Evolutionary conservation across 2,113 vertebrate genomes (phyloP).

Genomic region (Triplophysa siluroides): DNA sequence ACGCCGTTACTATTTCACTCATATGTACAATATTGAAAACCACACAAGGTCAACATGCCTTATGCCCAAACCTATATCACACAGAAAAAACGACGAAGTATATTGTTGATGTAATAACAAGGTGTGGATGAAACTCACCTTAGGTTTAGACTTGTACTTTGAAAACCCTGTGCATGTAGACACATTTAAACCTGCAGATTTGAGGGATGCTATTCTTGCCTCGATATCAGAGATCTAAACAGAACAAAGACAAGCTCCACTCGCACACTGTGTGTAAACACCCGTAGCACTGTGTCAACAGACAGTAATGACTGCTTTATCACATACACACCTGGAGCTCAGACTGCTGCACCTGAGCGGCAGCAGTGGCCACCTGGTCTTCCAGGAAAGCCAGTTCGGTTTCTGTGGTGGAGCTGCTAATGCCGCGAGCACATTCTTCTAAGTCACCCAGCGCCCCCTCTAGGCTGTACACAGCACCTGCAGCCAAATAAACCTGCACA

Average conservation of each 20-base stretch:
- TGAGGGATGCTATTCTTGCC: conserved; percentile 93
- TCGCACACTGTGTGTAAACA: too few species aligned
- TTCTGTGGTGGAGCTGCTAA: conserved; percentile 83
- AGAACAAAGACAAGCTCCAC: background rate
- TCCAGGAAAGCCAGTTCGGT: conserved; percentile 87
- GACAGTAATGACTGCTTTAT: too few species aligned
- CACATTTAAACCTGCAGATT: conserved; percentile 91
- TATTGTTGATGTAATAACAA: background rate
- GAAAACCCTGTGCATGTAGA: conserved; percentile 83
- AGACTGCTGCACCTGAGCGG: conserved; percentile 92
- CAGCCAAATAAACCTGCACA: conserved; percentile 89
- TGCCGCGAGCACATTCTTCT: conserved; percentile 85
- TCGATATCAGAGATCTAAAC: conserved; percentile 94
- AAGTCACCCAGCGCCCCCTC: conserved; percentile 87
- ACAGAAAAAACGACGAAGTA: background rate
- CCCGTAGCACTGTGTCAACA: background rate
- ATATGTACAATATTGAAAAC: background rate
- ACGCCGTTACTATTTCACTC: background rate
- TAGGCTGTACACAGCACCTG: conserved; percentile 88
- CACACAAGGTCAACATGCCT: background rate
- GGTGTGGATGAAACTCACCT: conserved; percentile 59
- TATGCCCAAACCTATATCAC: background rate
- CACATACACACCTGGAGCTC: conserved; percentile 85
- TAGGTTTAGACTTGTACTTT: conserved; percentile 71
- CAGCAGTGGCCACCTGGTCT: conserved; percentile 92